Evolutionary conservation across 2,888 invertebrate species (phyloP).

Genomic region (Crepidodera aurea): DNA sequence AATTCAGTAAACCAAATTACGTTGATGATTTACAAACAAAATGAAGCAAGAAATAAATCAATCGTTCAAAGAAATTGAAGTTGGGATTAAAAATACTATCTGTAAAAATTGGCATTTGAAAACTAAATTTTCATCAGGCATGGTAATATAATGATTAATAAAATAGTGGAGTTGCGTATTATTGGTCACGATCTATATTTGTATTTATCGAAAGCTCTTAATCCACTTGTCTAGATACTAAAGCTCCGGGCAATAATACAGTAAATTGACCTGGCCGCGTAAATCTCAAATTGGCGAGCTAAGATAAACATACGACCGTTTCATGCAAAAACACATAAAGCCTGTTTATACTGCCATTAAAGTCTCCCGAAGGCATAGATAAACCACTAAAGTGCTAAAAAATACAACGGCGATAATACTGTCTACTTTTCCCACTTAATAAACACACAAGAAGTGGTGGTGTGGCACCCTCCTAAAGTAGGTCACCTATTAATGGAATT

Average conservation of each 20-base stretch:
- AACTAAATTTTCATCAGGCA: no score
- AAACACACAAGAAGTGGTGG: constrained; percentile 38
- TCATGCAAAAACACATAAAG: constrained; percentile 49
- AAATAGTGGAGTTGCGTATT: no score
- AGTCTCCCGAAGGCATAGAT: constrained; percentile 46
- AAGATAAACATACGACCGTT: constrained; percentile 45
- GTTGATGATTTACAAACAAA: no score
- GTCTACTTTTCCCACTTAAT: constrained; percentile 46
- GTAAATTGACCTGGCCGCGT: constrained; percentile 34
- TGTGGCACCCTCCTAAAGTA: not conserved
- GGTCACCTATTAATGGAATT: not conserved
- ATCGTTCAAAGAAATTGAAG: no score
- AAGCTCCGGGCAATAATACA: constrained; percentile 31
- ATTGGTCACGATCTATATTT: no score
- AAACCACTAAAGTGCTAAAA: constrained; percentile 49
- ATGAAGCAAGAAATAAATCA: no score
- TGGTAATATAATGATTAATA: no score
- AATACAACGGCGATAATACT: constrained; percentile 44
- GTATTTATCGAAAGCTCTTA: no score
- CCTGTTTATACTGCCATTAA: constrained; percentile 49
- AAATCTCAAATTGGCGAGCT: constrained; percentile 45
- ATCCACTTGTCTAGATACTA: no score
- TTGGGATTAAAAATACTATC: no score
- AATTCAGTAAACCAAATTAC: no score
- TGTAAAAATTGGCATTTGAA: no score